These are phyloP conservation scores for Murina feae DNA, from an alignment of 2,113 vertebrate genomes.

Conservation along the genomic window DNA sequence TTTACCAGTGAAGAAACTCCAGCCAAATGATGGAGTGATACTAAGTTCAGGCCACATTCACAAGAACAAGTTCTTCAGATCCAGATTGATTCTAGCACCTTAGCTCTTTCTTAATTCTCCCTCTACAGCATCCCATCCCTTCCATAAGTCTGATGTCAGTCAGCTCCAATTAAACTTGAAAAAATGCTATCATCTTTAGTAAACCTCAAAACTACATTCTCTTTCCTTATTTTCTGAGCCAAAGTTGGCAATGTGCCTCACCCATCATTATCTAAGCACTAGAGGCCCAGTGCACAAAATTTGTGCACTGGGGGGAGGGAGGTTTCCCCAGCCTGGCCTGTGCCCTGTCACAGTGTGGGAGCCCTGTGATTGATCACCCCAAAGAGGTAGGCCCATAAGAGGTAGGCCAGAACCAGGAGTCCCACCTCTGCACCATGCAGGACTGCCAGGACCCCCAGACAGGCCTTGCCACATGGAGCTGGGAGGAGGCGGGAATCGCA, in stretches of 20 bases:
- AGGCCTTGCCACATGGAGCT: no score
- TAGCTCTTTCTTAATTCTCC: background rate
- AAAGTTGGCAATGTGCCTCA: background rate
- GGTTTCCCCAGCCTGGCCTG: no score
- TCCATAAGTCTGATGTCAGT: background rate
- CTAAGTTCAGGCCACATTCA: background rate
- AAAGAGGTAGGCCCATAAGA: no score
- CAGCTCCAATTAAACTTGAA: background rate
- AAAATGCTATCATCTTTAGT: background rate
- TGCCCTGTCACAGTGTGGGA: no score
- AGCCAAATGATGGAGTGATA: background rate
- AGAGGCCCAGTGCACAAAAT: no score
- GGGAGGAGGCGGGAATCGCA: no score
- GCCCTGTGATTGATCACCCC: no score
- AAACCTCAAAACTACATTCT: background rate
- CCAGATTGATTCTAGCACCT: background rate
- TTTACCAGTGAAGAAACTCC: background rate
- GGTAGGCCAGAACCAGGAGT: no score
- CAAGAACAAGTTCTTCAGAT: background rate
- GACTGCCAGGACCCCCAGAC: no score
- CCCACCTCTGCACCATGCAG: no score
- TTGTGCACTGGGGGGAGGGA: no score
- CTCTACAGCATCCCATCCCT: background rate
- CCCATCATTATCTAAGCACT: background rate
- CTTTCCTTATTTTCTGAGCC: background rate